These are phyloP conservation scores for Dinothrombium tinctorium DNA, from an alignment of 1,140 invertebrate species.

Conservation along the genomic window DNA sequence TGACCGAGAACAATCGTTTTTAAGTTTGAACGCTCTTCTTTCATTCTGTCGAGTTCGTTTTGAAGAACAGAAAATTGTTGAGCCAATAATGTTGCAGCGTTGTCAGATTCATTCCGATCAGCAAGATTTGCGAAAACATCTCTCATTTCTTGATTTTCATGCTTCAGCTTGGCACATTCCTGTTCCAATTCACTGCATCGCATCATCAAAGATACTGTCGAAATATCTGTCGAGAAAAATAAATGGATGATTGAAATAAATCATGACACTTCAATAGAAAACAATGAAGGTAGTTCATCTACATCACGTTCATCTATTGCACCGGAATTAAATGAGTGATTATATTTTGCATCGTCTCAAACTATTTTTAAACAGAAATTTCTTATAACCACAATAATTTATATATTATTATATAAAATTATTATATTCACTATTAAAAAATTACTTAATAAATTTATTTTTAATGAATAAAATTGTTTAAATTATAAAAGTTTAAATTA, in stretches of 20 bases:
- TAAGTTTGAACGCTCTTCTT: slow-evolving; percentile 72
- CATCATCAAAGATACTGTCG: slow-evolving; percentile 12
- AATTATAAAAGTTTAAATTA: too few relatives aligned
- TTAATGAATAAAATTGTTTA: too few relatives aligned
- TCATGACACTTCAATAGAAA: too few relatives aligned
- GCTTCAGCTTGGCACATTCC: slow-evolving; percentile 63
- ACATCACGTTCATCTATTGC: too few relatives aligned
- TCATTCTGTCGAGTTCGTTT: slow-evolving; percentile 55
- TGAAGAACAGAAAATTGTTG: slow-evolving; percentile 56
- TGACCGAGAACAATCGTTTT: slow-evolving; percentile 39
- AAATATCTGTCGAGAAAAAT: slow-evolving; percentile 4
- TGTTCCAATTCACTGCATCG: slow-evolving; percentile 52
- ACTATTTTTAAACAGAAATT: too few relatives aligned
- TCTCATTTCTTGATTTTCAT: slow-evolving; percentile 32
- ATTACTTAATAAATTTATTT: too few relatives aligned
- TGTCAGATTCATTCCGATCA: neutral
- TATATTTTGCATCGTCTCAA: too few relatives aligned
- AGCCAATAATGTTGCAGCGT: slow-evolving; percentile 16
- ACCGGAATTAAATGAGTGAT: neutral
- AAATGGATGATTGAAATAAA: too few relatives aligned
- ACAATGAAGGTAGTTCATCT: neutral
- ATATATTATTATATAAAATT: too few relatives aligned
- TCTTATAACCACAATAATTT: too few relatives aligned
- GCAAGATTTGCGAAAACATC: slow-evolving; percentile 30
- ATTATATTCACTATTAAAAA: too few relatives aligned